phyloP scores from a whole-genome alignment of 1,140 invertebrate genomes.

The Magallana gigas region DNA sequence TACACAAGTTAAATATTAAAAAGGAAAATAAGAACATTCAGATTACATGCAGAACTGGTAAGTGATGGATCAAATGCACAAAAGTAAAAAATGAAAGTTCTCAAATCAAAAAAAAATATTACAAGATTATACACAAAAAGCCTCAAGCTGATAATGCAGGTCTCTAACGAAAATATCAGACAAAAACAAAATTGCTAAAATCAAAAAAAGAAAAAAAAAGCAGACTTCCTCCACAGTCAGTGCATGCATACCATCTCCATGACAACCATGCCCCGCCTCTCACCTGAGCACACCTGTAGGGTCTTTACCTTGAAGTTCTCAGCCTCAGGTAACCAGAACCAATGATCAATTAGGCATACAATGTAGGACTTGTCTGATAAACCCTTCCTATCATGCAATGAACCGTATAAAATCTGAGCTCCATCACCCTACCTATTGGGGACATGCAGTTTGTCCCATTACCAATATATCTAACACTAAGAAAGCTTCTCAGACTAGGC shows the following conservation, averaged over 20 bases:
- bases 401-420: not conserved
- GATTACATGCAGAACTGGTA: constrained; percentile 5
- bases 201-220: not conserved
- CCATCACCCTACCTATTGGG: not conserved
- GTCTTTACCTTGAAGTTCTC: not conserved
- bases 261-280: constrained; percentile 15
- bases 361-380: not conserved
- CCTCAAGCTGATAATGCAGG: not conserved
- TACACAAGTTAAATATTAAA: constrained; percentile 19
- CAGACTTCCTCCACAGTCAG: not conserved
- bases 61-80: constrained; percentile 23
- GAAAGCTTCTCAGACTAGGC: not conserved
- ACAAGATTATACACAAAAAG: not conserved
- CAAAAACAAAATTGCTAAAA: not conserved
- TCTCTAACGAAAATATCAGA: not conserved
- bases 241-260: constrained; percentile 19
- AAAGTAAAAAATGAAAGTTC: not conserved
- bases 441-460: not conserved
- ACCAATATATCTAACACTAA: not conserved
- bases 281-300: not conserved
- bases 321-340: constrained; percentile 4
- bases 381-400: constrained; percentile 3
- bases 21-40: constrained; percentile 6
- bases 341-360: constrained; percentile 2
- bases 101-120: not conserved